These are phyloP conservation scores for Cuniculus paca DNA, from an alignment of 2,797 vertebrate genomes.

Conservation along the genomic window DNA sequence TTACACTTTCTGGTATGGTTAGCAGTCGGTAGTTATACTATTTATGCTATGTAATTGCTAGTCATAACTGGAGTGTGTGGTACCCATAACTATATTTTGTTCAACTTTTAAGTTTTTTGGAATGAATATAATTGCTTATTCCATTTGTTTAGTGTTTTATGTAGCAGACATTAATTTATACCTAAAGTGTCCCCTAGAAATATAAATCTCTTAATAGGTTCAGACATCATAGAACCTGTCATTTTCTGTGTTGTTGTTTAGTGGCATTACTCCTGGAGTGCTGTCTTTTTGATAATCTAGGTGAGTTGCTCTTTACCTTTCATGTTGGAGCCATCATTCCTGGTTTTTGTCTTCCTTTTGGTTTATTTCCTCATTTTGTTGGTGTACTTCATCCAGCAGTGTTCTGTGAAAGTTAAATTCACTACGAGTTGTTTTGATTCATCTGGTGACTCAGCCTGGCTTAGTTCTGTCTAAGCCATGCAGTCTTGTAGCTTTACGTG, in stretches of 20 bases:
- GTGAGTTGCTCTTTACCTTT: background rate
- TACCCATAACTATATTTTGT: conserved; percentile 22
- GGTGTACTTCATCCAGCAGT: background rate
- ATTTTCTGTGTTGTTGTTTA: background rate
- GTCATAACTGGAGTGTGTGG: background rate
- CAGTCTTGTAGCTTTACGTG: background rate
- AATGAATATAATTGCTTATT: conserved; percentile 49
- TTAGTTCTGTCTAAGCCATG: background rate
- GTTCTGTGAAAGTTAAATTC: conserved; percentile 22
- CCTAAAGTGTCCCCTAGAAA: background rate
- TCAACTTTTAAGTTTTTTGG: conserved; percentile 43
- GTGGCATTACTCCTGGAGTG: background rate
- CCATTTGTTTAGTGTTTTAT: background rate
- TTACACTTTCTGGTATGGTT: background rate
- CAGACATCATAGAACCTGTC: background rate
- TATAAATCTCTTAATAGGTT: background rate
- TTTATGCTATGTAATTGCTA: conserved; percentile 14
- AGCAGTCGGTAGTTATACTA: conserved; percentile 2
- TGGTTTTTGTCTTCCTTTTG: conserved; percentile 2
- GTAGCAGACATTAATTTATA: conserved; percentile 19
- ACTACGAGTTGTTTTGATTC: background rate
- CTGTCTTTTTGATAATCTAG: background rate
- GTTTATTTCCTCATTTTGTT: conserved; percentile 44
- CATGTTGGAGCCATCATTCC: background rate
- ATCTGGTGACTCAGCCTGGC: background rate